These are phyloP conservation scores for Porites rus DNA, from an alignment of 92 coral and sea anemone genomes.

Conservation along the genomic window DNA sequence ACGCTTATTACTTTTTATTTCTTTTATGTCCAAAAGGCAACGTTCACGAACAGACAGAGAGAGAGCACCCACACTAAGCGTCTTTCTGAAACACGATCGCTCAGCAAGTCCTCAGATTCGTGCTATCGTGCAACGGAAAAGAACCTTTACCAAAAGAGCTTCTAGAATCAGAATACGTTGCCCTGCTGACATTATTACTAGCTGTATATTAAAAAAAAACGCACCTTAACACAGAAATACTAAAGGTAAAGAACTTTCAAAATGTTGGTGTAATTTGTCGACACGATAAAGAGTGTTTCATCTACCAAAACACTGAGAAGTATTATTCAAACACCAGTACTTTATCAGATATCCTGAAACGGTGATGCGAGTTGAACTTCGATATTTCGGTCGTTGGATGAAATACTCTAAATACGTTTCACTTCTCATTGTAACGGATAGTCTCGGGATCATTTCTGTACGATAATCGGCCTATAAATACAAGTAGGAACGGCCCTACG, in stretches of 20 bases:
- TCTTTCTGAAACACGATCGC: not conserved
- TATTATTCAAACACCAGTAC: too few species aligned
- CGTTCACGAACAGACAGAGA: not conserved
- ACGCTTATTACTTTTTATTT: not conserved
- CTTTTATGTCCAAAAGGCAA: not conserved
- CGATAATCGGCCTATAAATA: too few species aligned
- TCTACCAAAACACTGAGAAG: too few species aligned
- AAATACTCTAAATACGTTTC: too few species aligned
- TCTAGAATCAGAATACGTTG: not conserved
- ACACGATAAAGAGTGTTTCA: too few species aligned
- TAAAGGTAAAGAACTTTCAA: not conserved
- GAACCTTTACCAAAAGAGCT: not conserved
- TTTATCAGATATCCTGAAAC: too few species aligned
- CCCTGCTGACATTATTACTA: not conserved
- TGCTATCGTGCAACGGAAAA: not conserved
- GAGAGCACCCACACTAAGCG: not conserved
- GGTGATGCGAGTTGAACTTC: too few species aligned
- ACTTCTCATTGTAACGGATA: too few species aligned
- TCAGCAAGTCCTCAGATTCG: not conserved
- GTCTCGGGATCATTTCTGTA: too few species aligned
- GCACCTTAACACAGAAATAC: not conserved
- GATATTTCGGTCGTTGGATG: too few species aligned
- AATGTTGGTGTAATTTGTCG: not conserved
- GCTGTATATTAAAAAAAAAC: not conserved
- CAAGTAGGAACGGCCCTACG: too few species aligned